These are phyloP conservation scores for Eupithecia dodoneata DNA, from an alignment of 2,888 invertebrate genomes.

Conservation along the genomic window DNA sequence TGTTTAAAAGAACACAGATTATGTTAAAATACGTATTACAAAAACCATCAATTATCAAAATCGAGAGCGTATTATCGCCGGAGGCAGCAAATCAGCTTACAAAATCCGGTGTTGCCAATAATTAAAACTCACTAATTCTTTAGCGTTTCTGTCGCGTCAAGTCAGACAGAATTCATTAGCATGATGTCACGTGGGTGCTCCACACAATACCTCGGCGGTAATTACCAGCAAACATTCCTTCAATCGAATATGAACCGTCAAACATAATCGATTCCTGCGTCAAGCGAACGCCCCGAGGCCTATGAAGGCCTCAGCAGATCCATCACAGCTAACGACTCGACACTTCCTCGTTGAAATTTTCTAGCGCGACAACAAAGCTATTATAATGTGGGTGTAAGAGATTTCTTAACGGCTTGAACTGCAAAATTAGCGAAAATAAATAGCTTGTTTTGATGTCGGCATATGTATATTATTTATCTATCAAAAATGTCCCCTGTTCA, in stretches of 20 bases:
- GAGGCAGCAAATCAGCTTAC: conserved; percentile 51
- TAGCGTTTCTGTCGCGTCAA: conserved; percentile 66
- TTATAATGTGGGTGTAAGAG: conserved; percentile 52
- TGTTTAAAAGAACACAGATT: conserved; percentile 23
- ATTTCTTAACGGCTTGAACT: conserved; percentile 54
- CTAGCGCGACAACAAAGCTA: conserved; percentile 55
- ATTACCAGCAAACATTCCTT: conserved; percentile 69
- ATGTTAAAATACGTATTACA: conserved; percentile 42
- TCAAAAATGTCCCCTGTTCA: conserved; percentile 34
- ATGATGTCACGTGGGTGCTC: conserved; percentile 66
- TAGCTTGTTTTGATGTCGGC: conserved; percentile 27
- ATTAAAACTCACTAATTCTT: conserved; percentile 69
- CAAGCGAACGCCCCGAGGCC: conserved; percentile 61
- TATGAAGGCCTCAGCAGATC: conserved; percentile 58
- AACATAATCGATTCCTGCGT: conserved; percentile 77
- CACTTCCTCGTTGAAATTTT: conserved; percentile 62
- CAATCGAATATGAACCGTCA: conserved; percentile 72
- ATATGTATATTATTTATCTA: conserved; percentile 10
- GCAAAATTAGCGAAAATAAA: conserved; percentile 49
- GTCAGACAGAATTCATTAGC: conserved; percentile 77
- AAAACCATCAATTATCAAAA: conserved; percentile 59
- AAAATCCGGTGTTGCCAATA: conserved; percentile 51
- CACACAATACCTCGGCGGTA: conserved; percentile 62
- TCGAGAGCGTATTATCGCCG: conserved; percentile 54
- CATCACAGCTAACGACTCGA: conserved; percentile 66